These are phyloP conservation scores for Amblyraja radiata DNA, from an alignment of 2,797 vertebrate genomes.

Conservation along the genomic window DNA sequence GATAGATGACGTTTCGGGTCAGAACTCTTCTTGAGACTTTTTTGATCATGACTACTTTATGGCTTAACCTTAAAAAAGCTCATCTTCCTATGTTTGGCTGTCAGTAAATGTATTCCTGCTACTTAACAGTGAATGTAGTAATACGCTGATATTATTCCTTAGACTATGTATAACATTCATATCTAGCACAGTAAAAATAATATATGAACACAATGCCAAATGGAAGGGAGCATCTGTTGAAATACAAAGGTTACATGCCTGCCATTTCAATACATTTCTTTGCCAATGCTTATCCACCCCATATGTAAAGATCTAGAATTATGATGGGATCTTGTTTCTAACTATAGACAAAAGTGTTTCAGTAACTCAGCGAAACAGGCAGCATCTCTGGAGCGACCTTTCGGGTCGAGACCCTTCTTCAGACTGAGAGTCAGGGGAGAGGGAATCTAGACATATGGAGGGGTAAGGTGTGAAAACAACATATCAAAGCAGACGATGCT, in stretches of 20 bases:
- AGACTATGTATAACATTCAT: not conserved
- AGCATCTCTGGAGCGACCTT: no score
- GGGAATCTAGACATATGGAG: no score
- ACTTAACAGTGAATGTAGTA: not conserved
- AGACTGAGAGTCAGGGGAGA: no score
- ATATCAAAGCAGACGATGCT: no score
- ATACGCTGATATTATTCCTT: not conserved
- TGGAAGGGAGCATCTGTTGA: not conserved
- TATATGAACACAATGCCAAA: not conserved
- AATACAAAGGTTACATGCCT: not conserved
- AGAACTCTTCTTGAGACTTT: not conserved
- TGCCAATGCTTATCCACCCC: not conserved
- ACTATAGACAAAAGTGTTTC: not conserved
- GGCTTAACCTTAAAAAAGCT: not conserved
- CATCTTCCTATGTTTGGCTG: not conserved
- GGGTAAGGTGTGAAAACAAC: no score
- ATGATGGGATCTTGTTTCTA: not conserved
- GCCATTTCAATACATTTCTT: not conserved
- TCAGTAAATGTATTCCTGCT: not conserved
- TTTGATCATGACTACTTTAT: not conserved
- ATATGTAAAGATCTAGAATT: not conserved
- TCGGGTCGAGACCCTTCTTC: no score
- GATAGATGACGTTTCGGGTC: no score
- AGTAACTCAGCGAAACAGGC: no score
- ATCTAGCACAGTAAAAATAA: not conserved